Conservation (phyloP, 1,140 invertebrate species). For the Tribolium castaneum region DNA sequence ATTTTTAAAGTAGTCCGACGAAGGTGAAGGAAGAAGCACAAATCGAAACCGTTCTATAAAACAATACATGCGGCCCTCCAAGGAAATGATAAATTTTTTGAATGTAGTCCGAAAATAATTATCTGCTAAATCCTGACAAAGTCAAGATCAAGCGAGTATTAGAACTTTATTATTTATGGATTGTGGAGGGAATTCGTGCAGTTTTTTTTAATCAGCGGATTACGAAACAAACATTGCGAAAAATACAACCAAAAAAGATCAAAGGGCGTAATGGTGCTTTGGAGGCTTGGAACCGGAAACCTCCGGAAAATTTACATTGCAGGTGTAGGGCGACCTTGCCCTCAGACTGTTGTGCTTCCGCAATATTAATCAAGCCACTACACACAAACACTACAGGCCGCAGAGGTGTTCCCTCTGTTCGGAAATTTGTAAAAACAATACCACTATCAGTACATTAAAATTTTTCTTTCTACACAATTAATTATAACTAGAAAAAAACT, state of each 20-base stretch:
- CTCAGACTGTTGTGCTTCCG: not conserved
- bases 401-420: not conserved
- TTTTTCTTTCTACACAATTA: too few relatives aligned
- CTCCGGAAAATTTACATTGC: not conserved
- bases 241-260: not conserved
- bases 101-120: not conserved
- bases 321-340: not conserved
- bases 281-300: not conserved
- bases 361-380: not conserved
- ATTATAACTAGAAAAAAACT: too few relatives aligned
- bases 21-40: not conserved
- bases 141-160: not conserved
- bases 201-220: not conserved
- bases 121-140: not conserved
- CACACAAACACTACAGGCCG: not conserved
- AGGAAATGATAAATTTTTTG: not conserved
- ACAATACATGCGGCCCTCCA: not conserved
- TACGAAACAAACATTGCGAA: not conserved
- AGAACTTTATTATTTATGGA: slow-evolving; percentile 1
- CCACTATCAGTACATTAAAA: not conserved
- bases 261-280: not conserved
- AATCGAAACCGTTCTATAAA: slow-evolving; percentile 1
- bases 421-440: not conserved
- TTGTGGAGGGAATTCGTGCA: not conserved
- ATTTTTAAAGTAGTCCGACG: not conserved